Conservation (phyloP, 2,113 vertebrate species). For the Seriola dumerili region DNA sequence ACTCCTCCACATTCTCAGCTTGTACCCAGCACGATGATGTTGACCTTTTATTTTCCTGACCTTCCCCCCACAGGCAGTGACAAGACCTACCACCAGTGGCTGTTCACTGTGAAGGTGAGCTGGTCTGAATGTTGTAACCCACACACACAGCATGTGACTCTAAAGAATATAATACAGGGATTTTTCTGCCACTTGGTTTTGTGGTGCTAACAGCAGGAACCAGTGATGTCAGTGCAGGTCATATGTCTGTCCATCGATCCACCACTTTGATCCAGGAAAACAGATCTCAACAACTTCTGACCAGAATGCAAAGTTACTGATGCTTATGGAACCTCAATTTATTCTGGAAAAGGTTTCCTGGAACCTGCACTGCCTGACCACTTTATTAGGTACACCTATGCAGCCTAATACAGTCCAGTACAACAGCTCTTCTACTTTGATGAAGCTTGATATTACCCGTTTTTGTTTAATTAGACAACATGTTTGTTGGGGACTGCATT, state of each 20-base stretch:
- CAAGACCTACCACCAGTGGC: slow-evolving; percentile 97
- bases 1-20: background rate
- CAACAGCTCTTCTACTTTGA: too few species aligned
- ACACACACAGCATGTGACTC: background rate
- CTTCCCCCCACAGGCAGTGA: slow-evolving; percentile 89
- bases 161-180: background rate
- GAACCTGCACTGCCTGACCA: too few species aligned
- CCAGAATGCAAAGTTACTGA: background rate
- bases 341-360: too few species aligned
- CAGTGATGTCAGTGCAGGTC: background rate
- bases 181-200: background rate
- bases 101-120: slow-evolving; percentile 96
- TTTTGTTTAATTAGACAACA: too few species aligned
- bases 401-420: too few species aligned
- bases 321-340: too few species aligned
- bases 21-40: background rate
- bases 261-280: background rate
- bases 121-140: background rate
- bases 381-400: too few species aligned
- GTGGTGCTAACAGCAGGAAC: background rate
- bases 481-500: too few species aligned
- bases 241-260: background rate
- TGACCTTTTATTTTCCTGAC: slow-evolving; percentile 50
- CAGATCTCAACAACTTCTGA: background rate
- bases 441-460: too few species aligned